These are phyloP conservation scores for Tupaia chinensis DNA, from an alignment of 2,113 vertebrate genomes.

Conservation along the genomic window DNA sequence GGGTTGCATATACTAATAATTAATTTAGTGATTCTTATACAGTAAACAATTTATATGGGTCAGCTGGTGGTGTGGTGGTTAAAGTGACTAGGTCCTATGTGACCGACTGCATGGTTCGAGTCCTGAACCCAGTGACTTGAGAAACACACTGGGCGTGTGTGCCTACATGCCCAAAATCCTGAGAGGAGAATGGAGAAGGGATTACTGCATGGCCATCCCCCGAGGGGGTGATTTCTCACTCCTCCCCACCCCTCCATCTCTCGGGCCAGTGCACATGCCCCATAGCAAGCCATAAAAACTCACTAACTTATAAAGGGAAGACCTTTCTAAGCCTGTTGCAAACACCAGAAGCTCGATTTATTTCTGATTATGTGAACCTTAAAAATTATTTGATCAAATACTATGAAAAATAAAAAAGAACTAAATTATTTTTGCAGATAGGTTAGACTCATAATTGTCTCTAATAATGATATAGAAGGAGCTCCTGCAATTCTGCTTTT, in stretches of 20 bases:
- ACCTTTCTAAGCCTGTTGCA: neutral
- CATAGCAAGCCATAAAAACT: too few relatives aligned
- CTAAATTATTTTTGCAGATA: neutral
- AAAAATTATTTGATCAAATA: slow-evolving; percentile 38
- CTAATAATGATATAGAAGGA: neutral
- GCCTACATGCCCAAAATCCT: too few relatives aligned
- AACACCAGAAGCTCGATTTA: neutral
- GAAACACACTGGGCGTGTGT: too few relatives aligned
- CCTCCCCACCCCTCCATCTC: too few relatives aligned
- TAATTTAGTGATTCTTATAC: neutral
- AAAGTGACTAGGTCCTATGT: too few relatives aligned
- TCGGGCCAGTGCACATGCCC: too few relatives aligned
- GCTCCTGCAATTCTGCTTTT: neutral
- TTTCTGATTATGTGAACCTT: slow-evolving; percentile 18
- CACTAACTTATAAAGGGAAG: neutral
- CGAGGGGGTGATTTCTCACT: too few relatives aligned
- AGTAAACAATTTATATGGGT: neutral
- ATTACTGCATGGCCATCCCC: too few relatives aligned
- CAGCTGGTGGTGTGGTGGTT: too few relatives aligned
- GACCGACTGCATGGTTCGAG: too few relatives aligned
- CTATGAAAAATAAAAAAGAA: neutral
- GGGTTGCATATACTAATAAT: neutral
- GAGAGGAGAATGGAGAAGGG: too few relatives aligned
- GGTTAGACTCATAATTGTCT: neutral
- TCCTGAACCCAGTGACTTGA: too few relatives aligned